Percentiles rank a stretch among this genome's conserved stretches.
phyloP scores from a whole-genome alignment of 2,888 invertebrate genomes.

The Volucella zonaria region DNA sequence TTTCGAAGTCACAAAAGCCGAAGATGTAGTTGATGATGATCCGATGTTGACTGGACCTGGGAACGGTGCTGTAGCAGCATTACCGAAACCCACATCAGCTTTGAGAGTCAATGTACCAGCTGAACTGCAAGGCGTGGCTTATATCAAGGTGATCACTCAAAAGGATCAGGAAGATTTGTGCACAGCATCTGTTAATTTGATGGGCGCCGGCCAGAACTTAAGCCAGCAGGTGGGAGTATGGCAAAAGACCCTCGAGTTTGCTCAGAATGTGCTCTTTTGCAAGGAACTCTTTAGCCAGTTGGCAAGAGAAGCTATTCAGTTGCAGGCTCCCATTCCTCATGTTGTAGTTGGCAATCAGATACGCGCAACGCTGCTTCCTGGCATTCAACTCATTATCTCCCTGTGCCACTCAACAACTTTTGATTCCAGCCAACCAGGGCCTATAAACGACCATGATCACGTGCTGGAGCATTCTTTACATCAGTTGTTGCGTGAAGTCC shows the following conservation, averaged over 20 bases:
- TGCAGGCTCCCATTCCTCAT: slow-evolving; percentile 96
- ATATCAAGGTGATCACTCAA: slow-evolving; percentile 97
- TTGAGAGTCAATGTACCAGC: slow-evolving; percentile 95
- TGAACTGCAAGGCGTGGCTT: slow-evolving; percentile 97
- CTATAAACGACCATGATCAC: slow-evolving; percentile 92
- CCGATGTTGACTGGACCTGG: slow-evolving; percentile 82
- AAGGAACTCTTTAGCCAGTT: slow-evolving; percentile 97
- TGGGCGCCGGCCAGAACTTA: slow-evolving; percentile 89
- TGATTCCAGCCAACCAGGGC: slow-evolving; percentile 83
- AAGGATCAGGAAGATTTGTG: slow-evolving; percentile 96
- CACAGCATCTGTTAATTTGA: slow-evolving; percentile 90
- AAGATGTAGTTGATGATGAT: slow-evolving; percentile 83
- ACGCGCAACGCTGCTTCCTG: slow-evolving; percentile 96
- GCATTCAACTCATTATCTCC: slow-evolving; percentile 95
- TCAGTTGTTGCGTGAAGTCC: slow-evolving; percentile 95
- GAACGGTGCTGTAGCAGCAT: slow-evolving; percentile 84
- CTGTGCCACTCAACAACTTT: slow-evolving; percentile 92
- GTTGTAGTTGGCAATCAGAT: slow-evolving; percentile 99
- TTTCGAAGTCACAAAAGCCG: slow-evolving; percentile 97
- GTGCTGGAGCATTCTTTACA: slow-evolving; percentile 98
- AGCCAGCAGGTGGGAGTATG: slow-evolving; percentile 89
- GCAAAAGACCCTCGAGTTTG: slow-evolving; percentile 98
- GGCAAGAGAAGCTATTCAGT: slow-evolving; percentile 96
- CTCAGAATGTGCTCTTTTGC: slow-evolving; percentile 98
- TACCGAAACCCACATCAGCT: slow-evolving; percentile 88